Base-by-base conservation (phyloP, 1,140 invertebrate genomes). In the Hyles vespertilio region DNA sequence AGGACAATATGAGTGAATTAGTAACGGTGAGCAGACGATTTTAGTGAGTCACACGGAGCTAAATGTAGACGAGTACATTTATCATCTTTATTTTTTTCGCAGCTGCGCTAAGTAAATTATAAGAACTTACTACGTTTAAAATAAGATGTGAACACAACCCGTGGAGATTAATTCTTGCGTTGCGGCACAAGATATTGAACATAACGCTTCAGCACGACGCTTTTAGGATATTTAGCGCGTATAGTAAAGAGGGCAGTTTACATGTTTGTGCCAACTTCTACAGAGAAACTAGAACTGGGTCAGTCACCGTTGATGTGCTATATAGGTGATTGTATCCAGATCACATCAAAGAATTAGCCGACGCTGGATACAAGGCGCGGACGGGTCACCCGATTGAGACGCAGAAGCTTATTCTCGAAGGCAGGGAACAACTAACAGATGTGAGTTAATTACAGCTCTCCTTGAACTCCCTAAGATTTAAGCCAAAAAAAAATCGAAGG, bases 211-310 rank as follows among this genome's bases (percentile, higher is more conserved):
- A 51, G 49, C 51, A 55, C 62, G 50, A 60, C 55, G 54, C 46
- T 68, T 67, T 69, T 71, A 67, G 63, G 67, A 65, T 71, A 70
- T 74, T 72, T 68, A 81, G 70, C 71, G 64, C 61, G 67, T 68
- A 77, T 81, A 77, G 79, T 82, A 88, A 88, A 81, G 83, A 85
- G 85, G 82, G 78, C 82, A 88, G 85, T 88, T 86, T 88, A 88
- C 85, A 85, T 81, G 84, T 78, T 70, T 79, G 83, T 86, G 85
- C 85, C 85, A 88, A 88, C 74, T 81, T 77, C 74, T 73, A 81
- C 75, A 68, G 74, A 61, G 73, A 72, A 81, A 80, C 75, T 72
- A 78, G 79, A 86, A 78, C 82, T 86, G 70, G 83, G 79, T 54
- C 83, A 79, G 77, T 79, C 77, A 73, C 68, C 77, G 72, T 82